phyloP scores from a whole-genome alignment of 1,140 invertebrate genomes.

The Uloborus diversus region DNA sequence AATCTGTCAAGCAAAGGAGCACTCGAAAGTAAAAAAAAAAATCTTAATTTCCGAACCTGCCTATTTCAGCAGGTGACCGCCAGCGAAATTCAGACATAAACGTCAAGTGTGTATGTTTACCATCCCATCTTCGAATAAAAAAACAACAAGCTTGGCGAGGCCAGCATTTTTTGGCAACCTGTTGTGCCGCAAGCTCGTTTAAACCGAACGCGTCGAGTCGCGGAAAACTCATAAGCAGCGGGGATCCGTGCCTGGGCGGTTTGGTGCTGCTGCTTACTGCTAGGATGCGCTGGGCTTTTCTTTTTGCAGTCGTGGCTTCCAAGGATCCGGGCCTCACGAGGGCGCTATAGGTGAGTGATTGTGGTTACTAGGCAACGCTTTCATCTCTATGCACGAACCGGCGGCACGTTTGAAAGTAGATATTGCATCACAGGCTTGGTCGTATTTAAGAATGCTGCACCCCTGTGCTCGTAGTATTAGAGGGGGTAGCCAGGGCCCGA shows the following conservation, averaged over 20 bases:
- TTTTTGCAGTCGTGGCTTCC: neutral
- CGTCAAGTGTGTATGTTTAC: too few species aligned
- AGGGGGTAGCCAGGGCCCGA: too few species aligned
- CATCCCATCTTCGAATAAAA: neutral
- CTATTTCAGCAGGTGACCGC: too few species aligned
- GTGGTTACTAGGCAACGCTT: slow-evolving; percentile 4
- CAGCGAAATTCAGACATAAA: too few species aligned
- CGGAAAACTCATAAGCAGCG: neutral
- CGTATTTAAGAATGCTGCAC: too few species aligned
- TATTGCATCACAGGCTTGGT: too few species aligned
- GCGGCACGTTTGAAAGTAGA: slow-evolving; percentile 5
- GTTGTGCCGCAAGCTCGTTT: neutral
- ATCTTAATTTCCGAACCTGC: too few species aligned
- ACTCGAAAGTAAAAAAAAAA: too few species aligned
- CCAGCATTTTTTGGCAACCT: slow-evolving; percentile 4
- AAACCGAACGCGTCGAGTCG: neutral
- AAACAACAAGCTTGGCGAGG: neutral
- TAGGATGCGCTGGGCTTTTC: neutral
- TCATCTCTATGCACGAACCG: neutral
- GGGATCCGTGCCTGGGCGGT: neutral
- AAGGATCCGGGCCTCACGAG: neutral
- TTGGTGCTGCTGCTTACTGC: too few species aligned
- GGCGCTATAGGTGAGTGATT: slow-evolving; percentile 24
- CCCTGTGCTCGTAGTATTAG: too few species aligned
- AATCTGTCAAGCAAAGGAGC: too few species aligned